Base-by-base conservation (phyloP, 2,113 vertebrate genomes). In the Spermophilus dauricus region DNA sequence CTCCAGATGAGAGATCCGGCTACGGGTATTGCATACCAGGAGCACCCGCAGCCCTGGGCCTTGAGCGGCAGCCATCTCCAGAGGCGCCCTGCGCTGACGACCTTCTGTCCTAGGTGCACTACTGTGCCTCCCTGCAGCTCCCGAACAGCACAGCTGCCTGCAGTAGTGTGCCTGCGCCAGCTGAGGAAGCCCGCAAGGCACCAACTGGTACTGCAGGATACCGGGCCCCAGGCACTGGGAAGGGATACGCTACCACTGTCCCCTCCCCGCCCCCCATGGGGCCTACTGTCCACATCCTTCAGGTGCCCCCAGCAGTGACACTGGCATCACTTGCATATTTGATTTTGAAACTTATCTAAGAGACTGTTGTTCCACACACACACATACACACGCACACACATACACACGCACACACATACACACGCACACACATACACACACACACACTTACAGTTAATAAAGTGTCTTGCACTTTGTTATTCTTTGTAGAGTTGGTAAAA, bases 221-320 rank as follows among this genome's bases (percentile, higher is more conserved):
- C 39, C 42, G 42, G 42, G 42, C 42, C 42, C 53, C 53, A 18
- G 53, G 53, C 16, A 56, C 53, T 17, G 17, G 16, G 1, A 18
- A 56, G 16, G 17, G 53, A 16, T 18, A 18, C 18, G 5, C 18
- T 4, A 18, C 53, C 1, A 56, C 53, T 18, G 53, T 56, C 13
- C 53, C 53, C 53, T 3, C 4, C 53, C 53, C 17, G 1, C 53
- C 53, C 53, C 20, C 53, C 53, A 4, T 56, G 53, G 53, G 53
- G 53, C 53, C 17, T 18, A 4, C 18, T 17, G 16, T 56, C 53
- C 17, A 5, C 1, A 18, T 18, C 16, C 53, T 56, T 17, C 53
- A 56, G 53, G 4, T 18, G 20, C 53, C 53, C 4, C 4, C 0
- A 0, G 1, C 1, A 37, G 42, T 3, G 8, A 3, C n/a, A 8